Base-by-base conservation (phyloP, 37 sponge, comb jelly and placozoan species). In the Beroe ovata region DNA sequence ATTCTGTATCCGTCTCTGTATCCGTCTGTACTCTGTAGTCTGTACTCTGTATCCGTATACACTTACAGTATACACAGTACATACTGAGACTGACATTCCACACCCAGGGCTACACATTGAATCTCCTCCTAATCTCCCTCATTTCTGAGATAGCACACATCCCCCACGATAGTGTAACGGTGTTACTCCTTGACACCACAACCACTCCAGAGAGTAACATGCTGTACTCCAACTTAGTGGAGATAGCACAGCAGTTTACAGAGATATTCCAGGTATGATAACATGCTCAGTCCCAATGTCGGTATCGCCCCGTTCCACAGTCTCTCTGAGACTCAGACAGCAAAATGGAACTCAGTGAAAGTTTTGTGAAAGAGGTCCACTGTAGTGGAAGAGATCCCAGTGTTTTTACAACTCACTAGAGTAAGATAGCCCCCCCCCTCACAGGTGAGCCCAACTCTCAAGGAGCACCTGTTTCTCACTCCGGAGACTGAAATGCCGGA, bases 251-350 rank as follows among this genome's bases (percentile, higher is more conserved):
- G 54, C 47, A 77, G 84, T 77, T 77, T 29, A 33, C 28, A 8
- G 84, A 77, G 14, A 77, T 77, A 39, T 77, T 77, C 54, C 36
- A 77, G 84, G 84, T 77, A 40, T n/a, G n/a, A n/a, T n/a, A 58
- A 18, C 59, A 58, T 18, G n/a, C n/a, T n/a, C n/a, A n/a, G n/a
- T n/a, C n/a, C n/a, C n/a, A n/a, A n/a, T n/a, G n/a, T n/a, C n/a
- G n/a, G n/a, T n/a, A n/a, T n/a, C n/a, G n/a, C n/a, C n/a, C n/a
- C n/a, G n/a, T n/a, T n/a, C n/a, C n/a, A n/a, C n/a, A n/a, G n/a
- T n/a, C n/a, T n/a, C n/a, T n/a, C n/a, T n/a, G n/a, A n/a, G n/a
- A n/a, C n/a, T n/a, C n/a, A n/a, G n/a, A n/a, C n/a, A n/a, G n/a
- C 59, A 18, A 58, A 58, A 58, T 18, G 18, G 16, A 58, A 58